Base-by-base conservation (phyloP, 2,797 vertebrate species). In the Siniperca obscura region DNA sequence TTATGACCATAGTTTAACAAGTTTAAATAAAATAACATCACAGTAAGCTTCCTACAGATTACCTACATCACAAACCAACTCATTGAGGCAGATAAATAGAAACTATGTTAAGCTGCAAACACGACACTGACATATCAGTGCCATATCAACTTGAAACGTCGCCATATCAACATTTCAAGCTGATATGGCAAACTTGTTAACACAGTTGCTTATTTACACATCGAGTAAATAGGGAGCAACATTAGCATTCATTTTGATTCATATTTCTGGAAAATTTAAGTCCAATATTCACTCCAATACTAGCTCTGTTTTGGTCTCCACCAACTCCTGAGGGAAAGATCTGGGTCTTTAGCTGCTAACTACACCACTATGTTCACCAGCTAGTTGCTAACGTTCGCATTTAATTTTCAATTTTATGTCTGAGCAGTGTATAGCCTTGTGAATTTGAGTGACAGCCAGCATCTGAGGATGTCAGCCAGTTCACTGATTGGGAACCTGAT, bases 401-500 rank as follows among this genome's bases (percentile, higher is more conserved):
- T 76, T 13, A 11, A 65, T 79, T 83, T 70, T 50, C 14, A 57
- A 48, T 3, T 30, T 30, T 30, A 38, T 36, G 25, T 40, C 21
- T 71, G 48, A 70, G 30, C 17, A 4, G 5, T 73, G 73, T 56
- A 53, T 74, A 68, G 70, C 38, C 22, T 21, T 34, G 55, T 55
- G 34, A 44, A 36, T 73, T 81, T 80, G 81, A 81, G 64, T 76
- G 77, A 65, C 84, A 84, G 79, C 69, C 64, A 34, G 48, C 53
- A 81, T 81, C 66, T 69, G 59, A 22, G 66, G 42, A 76, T 69
- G 61, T 56, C 71, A 85, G 82, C 52, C 30, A 64, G 65, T 80
- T 81, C 42, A 76, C 65, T 53, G 71, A 76, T 66, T 69, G 53
- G 61, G 48, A 74, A 50, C 40, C 27, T 57, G 74, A 86, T 67